Evolutionary conservation across 2,113 vertebrate genomes (phyloP), one percentile per base, ranked within the genome.

Genomic region (Rhynchomys soricoides): DNA sequence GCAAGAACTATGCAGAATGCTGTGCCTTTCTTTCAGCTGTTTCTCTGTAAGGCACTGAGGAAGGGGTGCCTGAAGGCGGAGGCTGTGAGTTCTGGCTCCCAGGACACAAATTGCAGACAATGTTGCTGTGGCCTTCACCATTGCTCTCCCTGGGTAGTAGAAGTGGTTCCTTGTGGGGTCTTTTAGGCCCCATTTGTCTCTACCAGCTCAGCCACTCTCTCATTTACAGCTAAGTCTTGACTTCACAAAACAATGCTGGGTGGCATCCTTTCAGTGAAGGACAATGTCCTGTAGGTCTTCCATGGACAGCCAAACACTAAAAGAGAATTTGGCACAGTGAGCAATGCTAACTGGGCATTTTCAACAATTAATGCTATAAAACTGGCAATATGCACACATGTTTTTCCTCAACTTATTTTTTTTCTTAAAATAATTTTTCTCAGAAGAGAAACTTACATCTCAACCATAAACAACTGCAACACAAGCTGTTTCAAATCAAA

Each of bases 81-180:
- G 11, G 43, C 71, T 31, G 40, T 7, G 83, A 73, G 66, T 43
- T 24, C 73, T 68, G 40, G 59, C 68, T 0, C 34, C 95, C 37
- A 2, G 3, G 0, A 6, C 10, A 48, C 19, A 8, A 1, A 0
- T 59, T 7, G 90, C 50, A 21, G 19, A 52, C n/a, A 57, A 24
- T 52, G 26, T 52, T 82, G 91, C 90, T 82, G 57, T 43, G 5
- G 55, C 48, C 71, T 40, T 12, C 29, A 5, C 77, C 45, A 43
- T 48, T 3, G n/a, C 57, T 29, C 59, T 7, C 22, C 40, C 34
- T 12, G 40, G 10, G 48, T 0, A 4, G 74, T 0, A 17, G 29
- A 0, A 8, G 19, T 3, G 37, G 19, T 5, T 21, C 55, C 15
- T 16, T 70, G 68, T 68, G 66, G 31, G 34, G 15, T 91, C 52